Evolutionary conservation across 2,888 invertebrate genomes (phyloP), one percentile per base, ranked within the genome.

Genomic region (Yponomeuta cagnagella): DNA sequence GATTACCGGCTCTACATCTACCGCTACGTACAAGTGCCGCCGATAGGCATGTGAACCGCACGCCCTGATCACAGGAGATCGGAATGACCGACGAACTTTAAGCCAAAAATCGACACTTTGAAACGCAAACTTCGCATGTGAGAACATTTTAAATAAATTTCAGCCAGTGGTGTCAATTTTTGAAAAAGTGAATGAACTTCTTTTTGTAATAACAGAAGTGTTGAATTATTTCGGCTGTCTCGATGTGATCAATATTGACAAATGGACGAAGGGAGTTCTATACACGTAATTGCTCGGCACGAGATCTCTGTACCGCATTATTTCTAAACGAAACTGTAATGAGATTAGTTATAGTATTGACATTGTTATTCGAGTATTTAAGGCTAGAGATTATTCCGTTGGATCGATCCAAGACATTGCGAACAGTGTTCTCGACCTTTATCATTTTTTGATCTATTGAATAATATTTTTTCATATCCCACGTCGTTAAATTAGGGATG

Each of bases 1-100:
- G 99, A 99, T 89, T 99, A 99, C 91, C 96, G 99, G 74, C 96
- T 99, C 76, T 99, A 99, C 94, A 98, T 99, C 89, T 99, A 99
- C 93, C 97, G 99, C 89, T 99, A 99, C 93, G 97, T 98, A 81
- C 97, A 97, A 93, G 96, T 97, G 83, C 97, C 97, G 83, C 97
- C 97, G 74, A 96, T 97, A 84, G 96, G 96, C 83, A 94, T 96
- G 94, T 96, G 91, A 92, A 84, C 81, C 80, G 78, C 81, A 75
- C 89, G 88, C 74, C 79, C 82, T 78, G 80, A 85, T 82, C 84
- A 86, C 82, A 87, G 86, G 85, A 87, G 88, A 85, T 88, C 87
- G 79, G 85, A 89, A 83, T 89, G 87, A 90, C 89, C 83, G 85
- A 84, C 78, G 82, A 86, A 82, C 81, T 86, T 78, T 81, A 85